These are phyloP conservation scores for Piprites chloris DNA, from an alignment of 2,113 vertebrate genomes.

Conservation along the genomic window DNA sequence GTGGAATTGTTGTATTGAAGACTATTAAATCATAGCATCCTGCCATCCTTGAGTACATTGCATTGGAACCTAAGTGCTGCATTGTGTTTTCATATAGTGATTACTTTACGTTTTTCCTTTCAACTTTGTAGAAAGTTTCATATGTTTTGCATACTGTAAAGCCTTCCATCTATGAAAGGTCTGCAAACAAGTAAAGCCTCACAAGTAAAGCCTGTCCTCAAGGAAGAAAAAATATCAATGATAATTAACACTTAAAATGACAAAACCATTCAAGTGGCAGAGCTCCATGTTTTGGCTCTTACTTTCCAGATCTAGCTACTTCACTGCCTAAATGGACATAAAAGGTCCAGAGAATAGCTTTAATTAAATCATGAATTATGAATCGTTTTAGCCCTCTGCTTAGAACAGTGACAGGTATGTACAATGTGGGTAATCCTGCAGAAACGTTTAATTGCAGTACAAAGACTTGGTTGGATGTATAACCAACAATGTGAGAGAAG, in stretches of 20 bases:
- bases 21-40: background rate
- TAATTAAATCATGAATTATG: background rate
- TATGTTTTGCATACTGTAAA: accelerated
- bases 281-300: background rate
- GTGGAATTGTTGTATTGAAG: background rate
- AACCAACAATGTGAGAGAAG: background rate
- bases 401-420: background rate
- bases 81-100: background rate
- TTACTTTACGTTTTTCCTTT: background rate
- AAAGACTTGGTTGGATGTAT: background rate
- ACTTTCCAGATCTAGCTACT: background rate
- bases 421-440: background rate
- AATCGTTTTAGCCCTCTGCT: background rate
- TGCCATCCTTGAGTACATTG: background rate
- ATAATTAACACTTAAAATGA: background rate
- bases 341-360: background rate
- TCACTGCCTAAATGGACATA: background rate
- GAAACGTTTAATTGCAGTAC: background rate
- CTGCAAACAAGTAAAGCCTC: background rate
- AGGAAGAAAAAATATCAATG: background rate
- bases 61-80: background rate
- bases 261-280: background rate
- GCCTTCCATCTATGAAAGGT: background rate
- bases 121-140: background rate
- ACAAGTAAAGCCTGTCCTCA: background rate